Percentiles rank a stretch among this genome's conserved stretches.
phyloP scores from a whole-genome alignment of 2,113 vertebrate species.

The Poeciliopsis occidentalis region DNA sequence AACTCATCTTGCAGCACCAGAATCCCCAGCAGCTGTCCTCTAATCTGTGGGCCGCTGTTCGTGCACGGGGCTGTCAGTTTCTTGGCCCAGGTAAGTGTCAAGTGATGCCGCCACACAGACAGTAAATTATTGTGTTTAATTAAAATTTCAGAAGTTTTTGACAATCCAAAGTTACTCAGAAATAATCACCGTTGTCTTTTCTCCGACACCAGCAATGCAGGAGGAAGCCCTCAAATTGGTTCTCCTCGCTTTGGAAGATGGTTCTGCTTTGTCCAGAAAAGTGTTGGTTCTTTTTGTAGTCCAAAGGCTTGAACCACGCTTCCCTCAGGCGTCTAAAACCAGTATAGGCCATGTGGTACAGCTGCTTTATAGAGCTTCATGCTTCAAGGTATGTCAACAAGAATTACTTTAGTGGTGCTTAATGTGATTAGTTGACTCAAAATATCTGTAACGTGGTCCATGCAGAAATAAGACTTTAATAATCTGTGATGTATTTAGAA shows the following conservation, averaged over 20 bases:
- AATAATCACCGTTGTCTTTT: slow-evolving; percentile 12
- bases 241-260: slow-evolving; percentile 94
- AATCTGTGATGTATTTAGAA: background rate
- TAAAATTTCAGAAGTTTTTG: background rate
- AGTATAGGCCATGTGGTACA: slow-evolving; percentile 99
- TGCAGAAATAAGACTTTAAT: background rate
- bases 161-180: background rate
- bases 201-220: slow-evolving; percentile 88
- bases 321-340: slow-evolving; percentile 97
- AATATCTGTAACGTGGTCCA: background rate
- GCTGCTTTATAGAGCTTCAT: slow-evolving; percentile 96
- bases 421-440: fast-evolving
- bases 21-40: slow-evolving; percentile 99
- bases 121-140: background rate
- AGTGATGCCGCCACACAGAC: background rate
- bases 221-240: slow-evolving; percentile 97
- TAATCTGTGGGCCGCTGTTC: slow-evolving; percentile 97
- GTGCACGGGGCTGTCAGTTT: slow-evolving; percentile 96
- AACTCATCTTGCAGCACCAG: slow-evolving; percentile 98
- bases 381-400: slow-evolving; percentile 89
- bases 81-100: slow-evolving; percentile 90
- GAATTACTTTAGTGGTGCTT: background rate
- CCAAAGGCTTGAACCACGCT: slow-evolving; percentile 95
- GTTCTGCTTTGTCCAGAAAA: slow-evolving; percentile 95
- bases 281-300: slow-evolving; percentile 98